Evolutionary conservation across 2,113 vertebrate species (phyloP).

Genomic region (Limnothrissa miodon): DNA sequence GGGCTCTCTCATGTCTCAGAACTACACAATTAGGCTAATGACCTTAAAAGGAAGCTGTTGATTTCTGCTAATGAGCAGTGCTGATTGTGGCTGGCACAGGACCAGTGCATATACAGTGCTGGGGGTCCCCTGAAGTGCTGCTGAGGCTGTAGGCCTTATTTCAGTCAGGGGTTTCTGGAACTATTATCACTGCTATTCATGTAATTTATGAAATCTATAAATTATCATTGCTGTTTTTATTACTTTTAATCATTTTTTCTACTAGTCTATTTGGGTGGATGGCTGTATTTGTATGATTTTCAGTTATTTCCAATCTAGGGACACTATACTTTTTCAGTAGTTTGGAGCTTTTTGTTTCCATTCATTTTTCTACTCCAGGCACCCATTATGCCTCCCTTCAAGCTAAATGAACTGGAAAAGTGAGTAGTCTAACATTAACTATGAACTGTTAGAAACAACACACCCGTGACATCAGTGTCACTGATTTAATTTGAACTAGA

Average conservation of each 20-base stretch:
- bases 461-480: background rate
- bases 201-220: too few species aligned
- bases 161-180: background rate
- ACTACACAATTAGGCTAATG: background rate
- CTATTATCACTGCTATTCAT: background rate
- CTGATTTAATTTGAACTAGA: background rate
- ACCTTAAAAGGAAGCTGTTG: background rate
- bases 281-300: background rate
- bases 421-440: background rate
- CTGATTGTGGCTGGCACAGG: background rate
- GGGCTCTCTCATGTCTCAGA: background rate
- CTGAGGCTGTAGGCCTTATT: background rate
- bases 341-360: background rate
- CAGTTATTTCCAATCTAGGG: too few species aligned
- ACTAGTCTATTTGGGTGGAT: background rate
- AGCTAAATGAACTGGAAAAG: background rate
- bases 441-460: background rate
- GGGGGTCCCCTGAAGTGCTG: background rate
- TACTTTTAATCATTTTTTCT: background rate
- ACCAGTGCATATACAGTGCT: background rate
- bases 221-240: background rate
- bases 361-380: background rate
- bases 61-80: background rate
- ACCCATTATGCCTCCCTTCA: background rate
- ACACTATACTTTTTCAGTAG: background rate